Evolutionary conservation across 2,888 invertebrate species (phyloP), one percentile per base, ranked within the genome.

Genomic region (Encarsia formosa): DNA sequence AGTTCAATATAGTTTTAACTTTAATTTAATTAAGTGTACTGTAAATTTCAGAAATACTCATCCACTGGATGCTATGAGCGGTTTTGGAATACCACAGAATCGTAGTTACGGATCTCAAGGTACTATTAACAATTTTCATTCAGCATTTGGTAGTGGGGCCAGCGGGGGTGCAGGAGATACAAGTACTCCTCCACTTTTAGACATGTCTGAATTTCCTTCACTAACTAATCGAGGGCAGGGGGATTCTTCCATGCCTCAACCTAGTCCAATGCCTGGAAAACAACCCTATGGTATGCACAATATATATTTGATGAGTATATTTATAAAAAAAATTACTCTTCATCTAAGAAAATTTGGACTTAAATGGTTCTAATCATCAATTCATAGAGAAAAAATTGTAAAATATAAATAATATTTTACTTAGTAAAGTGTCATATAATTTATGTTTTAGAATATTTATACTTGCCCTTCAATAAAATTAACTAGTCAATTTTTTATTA

Each of bases 131-230:
- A 77, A 73, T 75, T 88, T 89, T 79, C 90, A 90, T 75, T 87
- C 87, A 67, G 89, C 90, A 76, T 91, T 91, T 75, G 84, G 84
- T 62, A 75, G 74, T 62, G 69, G 71, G 45, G 65, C 83, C 56
- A 49, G 54, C 44, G 61, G 60, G 38, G 85, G 83, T 68, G 83
- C 87, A 59, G 83, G 83, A 59, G 86, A 86, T 71, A 82, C 85
- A 67, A 82, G 84, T 69, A 89, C 90, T 69, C 92, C 92, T 59
- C 91, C 92, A 62, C 81, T 92, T 62, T 79, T 93, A 68, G 93
- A 94, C 79, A 85, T 91, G 63, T 91, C 90, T 70, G 93, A 93
- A 79, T 94, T 93, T 77, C 93, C 93, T 59, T 92, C 92, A 64
- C 80, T 93, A 71, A 92, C 92, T 68, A 91, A 88, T 75, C 82